Evolutionary conservation across 2,888 invertebrate genomes (phyloP), one percentile per base, ranked within the genome.

Genomic region (Clitarchus hookeri): DNA sequence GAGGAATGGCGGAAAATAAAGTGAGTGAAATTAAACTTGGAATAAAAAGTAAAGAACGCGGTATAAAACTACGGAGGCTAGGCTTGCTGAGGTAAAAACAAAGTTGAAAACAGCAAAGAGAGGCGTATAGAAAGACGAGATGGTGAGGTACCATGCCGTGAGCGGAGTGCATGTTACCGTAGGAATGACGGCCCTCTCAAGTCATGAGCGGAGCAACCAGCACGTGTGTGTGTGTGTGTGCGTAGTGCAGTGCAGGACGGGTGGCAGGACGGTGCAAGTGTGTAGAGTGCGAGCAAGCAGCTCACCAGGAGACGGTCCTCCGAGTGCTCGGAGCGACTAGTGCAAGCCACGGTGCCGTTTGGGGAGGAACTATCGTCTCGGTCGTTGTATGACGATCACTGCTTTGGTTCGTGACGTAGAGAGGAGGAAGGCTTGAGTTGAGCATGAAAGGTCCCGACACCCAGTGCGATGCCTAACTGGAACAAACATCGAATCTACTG

Each of bases 201-300:
- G 65, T n/a, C 0, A 23, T n/a, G 13, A 23, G 65, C 65, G 65
- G 65, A 65, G 65, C 65, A n/a, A n/a, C 65, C 12, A n/a, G 65
- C 16, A 19, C 0, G 65, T 9, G n/a, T n/a, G 65, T 2, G 6
- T 48, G n/a, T 65, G 65, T 65, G 23, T 65, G 65, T 65, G 65
- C 65, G 0, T 23, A n/a, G 65, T 65, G 19, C 19, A n/a, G 54
- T 84, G 44, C 48, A 86, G 86, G 86, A 86, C 86, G 86, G 86
- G 86, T 65, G 53, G 83, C 26, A 82, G 86, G 86, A 86, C 86
- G 86, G 86, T 86, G 86, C 86, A 86, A 26, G 83, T 78, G 84
- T 65, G 8, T 8, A 65, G 2, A 65, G 53, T 53, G n/a, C 65
- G 65, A 65, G 65, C 19, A n/a, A 65, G 65, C 65, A n/a, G 23